These are phyloP conservation scores for Solenopsis invicta DNA, from an alignment of 1,140 invertebrate species.

Conservation along the genomic window DNA sequence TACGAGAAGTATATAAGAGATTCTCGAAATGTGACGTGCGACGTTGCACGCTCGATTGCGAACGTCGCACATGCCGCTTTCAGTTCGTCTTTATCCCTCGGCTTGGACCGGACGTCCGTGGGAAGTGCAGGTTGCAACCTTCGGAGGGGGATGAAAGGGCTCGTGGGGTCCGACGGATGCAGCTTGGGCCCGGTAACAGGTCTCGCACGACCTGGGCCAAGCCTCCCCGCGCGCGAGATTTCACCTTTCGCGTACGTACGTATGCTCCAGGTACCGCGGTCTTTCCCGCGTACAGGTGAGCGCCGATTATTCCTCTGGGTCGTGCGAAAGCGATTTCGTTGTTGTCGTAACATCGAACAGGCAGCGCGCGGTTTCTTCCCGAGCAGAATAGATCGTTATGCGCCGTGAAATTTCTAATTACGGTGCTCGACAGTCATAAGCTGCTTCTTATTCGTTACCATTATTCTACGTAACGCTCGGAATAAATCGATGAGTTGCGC, in stretches of 20 bases:
- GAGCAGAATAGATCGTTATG: slow-evolving; percentile 61
- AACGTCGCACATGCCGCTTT: slow-evolving; percentile 43
- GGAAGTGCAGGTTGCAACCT: slow-evolving; percentile 80
- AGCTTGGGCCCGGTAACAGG: slow-evolving; percentile 70
- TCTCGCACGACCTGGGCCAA: slow-evolving; percentile 76
- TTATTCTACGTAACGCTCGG: slow-evolving; percentile 31
- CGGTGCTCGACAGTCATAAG: slow-evolving; percentile 53
- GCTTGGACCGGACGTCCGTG: slow-evolving; percentile 75
- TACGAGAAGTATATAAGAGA: not conserved
- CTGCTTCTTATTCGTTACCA: slow-evolving; percentile 60
- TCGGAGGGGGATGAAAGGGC: slow-evolving; percentile 46
- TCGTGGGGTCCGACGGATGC: slow-evolving; percentile 55
- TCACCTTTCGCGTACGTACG: slow-evolving; percentile 72
- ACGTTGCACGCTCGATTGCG: slow-evolving; percentile 50
- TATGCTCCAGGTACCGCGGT: slow-evolving; percentile 57
- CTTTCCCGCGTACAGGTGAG: slow-evolving; percentile 79
- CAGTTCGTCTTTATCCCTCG: slow-evolving; percentile 29
- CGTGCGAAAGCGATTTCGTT: slow-evolving; percentile 82
- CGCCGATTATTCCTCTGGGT: slow-evolving; percentile 77
- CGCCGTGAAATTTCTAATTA: slow-evolving; percentile 72
- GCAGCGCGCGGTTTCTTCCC: slow-evolving; percentile 53
- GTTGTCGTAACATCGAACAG: slow-evolving; percentile 65
- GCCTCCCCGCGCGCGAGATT: slow-evolving; percentile 75
- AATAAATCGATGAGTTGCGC: slow-evolving; percentile 48
- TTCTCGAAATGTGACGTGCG: slow-evolving; percentile 43